These are phyloP conservation scores for Phymanthus crucifer DNA, from an alignment of 92 coral and sea anemone genomes.

Conservation along the genomic window DNA sequence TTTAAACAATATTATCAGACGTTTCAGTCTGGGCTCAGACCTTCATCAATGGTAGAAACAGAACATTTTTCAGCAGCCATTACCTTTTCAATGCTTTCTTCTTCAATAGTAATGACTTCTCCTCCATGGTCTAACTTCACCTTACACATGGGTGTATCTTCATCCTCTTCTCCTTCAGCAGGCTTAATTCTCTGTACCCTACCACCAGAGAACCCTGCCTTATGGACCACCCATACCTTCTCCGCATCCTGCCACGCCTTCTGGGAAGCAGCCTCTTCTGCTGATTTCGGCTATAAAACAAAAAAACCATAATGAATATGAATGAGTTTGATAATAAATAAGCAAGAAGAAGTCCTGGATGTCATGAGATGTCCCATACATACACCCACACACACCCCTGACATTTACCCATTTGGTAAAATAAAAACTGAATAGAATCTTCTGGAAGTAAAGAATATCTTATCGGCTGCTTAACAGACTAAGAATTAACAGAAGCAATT, in stretches of 20 bases:
- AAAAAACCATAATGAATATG: constrained; percentile 2
- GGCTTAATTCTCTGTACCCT: constrained; percentile 75
- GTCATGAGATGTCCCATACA: neutral
- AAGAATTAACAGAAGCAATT: neutral
- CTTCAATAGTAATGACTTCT: constrained; percentile 90
- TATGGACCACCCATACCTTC: constrained; percentile 97
- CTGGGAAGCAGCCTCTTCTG: constrained; percentile 89
- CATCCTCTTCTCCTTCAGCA: constrained; percentile 41
- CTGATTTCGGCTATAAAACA: constrained; percentile 76
- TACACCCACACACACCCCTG: neutral
- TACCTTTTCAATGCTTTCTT: constrained; percentile 96
- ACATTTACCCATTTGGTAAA: neutral
- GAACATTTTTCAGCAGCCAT: neutral
- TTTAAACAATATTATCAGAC: too few species aligned
- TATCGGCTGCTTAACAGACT: neutral
- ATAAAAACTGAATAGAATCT: neutral
- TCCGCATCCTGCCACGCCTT: constrained; percentile 98
- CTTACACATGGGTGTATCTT: constrained; percentile 80
- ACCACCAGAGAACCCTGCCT: constrained; percentile 97
- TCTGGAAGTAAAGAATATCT: neutral
- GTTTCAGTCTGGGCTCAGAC: too few species aligned
- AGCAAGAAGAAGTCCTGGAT: too few species aligned
- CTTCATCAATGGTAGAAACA: too few species aligned
- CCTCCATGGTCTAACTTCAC: constrained; percentile 98
- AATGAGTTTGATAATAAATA: neutral